phyloP scores from a whole-genome alignment of 2,888 invertebrate species.

The Hyles lineata region DNA sequence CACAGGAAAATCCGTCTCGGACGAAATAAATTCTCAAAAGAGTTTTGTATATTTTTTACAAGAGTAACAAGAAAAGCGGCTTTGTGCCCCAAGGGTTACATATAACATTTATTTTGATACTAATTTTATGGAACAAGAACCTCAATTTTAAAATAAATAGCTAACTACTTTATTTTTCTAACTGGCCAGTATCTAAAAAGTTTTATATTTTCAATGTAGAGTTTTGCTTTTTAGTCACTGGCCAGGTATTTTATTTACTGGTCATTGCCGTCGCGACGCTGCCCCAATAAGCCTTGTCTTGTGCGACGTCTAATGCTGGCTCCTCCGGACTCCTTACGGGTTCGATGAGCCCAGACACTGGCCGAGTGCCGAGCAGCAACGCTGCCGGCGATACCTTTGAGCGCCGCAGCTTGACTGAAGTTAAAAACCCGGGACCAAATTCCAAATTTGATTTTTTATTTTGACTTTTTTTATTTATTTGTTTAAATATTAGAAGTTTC shows the following conservation, averaged over 20 bases:
- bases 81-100: too few species aligned
- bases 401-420: constrained; percentile 77
- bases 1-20: constrained; percentile 9
- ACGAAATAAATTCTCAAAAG: neutral
- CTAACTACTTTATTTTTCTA: neutral
- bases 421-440: constrained; percentile 40
- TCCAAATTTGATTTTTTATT: constrained; percentile 5
- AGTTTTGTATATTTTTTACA: neutral
- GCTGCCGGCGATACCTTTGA: constrained; percentile 81
- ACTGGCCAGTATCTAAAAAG: constrained; percentile 8
- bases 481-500: neutral
- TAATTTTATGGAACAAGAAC: too few species aligned
- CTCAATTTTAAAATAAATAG: neutral
- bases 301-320: constrained; percentile 80
- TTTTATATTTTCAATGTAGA: neutral
- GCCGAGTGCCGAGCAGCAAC: constrained; percentile 84
- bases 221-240: constrained; percentile 6
- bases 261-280: constrained; percentile 75
- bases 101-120: too few species aligned
- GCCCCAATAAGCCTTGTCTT: constrained; percentile 82
- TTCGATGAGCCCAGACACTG: constrained; percentile 80
- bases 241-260: constrained; percentile 53
- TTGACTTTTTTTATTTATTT: neutral
- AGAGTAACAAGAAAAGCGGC: too few species aligned
- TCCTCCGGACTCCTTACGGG: constrained; percentile 79